These are phyloP conservation scores for Gnathonemus longibarbis DNA, from an alignment of 2,113 vertebrate species.

Conservation along the genomic window DNA sequence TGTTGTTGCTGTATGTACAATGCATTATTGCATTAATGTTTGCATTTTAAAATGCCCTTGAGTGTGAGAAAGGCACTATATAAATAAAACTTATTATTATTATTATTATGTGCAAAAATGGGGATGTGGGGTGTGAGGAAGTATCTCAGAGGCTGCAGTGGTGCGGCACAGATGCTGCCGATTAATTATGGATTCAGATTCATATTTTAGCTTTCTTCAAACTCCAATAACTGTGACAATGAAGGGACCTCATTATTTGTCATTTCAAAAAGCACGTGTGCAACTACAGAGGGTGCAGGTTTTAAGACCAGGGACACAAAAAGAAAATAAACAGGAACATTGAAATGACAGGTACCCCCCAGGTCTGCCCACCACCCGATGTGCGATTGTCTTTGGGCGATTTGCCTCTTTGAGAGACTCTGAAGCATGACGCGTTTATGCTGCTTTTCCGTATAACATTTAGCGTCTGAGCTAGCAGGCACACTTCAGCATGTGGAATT, in stretches of 20 bases:
- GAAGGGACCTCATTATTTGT: background rate
- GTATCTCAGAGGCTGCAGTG: constrained; percentile 29
- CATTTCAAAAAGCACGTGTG: background rate
- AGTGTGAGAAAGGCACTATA: too few species aligned
- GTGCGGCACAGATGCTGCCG: background rate
- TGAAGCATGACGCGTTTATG: constrained; percentile 41
- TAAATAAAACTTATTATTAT: too few species aligned
- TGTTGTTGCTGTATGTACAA: too few species aligned
- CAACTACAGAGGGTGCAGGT: background rate
- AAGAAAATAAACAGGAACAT: background rate
- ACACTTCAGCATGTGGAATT: background rate
- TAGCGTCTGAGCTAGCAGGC: background rate
- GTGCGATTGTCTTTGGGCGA: constrained; percentile 12
- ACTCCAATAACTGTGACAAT: background rate
- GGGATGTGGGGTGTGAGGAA: background rate
- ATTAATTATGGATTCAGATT: background rate
- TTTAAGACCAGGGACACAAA: background rate
- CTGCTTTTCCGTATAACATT: background rate
- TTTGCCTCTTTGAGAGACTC: background rate
- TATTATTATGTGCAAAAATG: background rate
- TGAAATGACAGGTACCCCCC: background rate
- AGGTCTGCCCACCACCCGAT: background rate
- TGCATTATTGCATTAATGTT: too few species aligned
- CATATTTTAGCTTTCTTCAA: background rate
- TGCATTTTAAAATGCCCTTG: too few species aligned